These are phyloP conservation scores for Agraylea sexmaculata DNA, from an alignment of 1,140 invertebrate species.

Conservation along the genomic window DNA sequence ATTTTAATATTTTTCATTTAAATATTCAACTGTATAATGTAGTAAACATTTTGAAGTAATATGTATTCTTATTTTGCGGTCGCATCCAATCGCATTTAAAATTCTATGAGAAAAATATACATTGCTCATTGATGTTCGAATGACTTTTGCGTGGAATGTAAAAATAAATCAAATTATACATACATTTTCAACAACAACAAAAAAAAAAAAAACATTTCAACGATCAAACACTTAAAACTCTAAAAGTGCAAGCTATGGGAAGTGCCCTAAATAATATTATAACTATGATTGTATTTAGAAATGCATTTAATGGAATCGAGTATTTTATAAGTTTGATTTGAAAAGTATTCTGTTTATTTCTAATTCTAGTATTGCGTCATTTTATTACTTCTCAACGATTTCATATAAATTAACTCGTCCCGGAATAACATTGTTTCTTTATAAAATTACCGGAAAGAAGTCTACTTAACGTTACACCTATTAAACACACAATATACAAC, in stretches of 20 bases:
- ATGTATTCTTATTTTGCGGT: conserved; percentile 16
- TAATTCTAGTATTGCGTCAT: not conserved
- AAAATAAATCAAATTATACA: conserved; percentile 1
- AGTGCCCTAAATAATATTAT: conserved; percentile 8
- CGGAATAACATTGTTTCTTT: not conserved
- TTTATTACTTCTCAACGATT: not conserved
- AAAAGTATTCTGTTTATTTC: not conserved
- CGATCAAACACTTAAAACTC: conserved; percentile 9
- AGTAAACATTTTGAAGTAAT: conserved; percentile 21
- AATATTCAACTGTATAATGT: conserved; percentile 19
- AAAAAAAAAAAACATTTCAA: not conserved
- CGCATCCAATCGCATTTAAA: conserved; percentile 11
- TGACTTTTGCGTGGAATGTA: not conserved
- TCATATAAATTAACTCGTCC: not conserved
- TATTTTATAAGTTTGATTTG: not conserved
- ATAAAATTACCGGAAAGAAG: not conserved
- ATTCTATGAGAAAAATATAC: not conserved
- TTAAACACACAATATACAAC: conserved; percentile 3
- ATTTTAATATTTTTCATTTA: conserved; percentile 20
- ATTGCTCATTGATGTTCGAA: conserved; percentile 4
- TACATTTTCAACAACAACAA: not conserved
- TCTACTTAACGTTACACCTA: not conserved
- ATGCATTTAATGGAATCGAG: no score
- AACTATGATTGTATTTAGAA: not conserved
- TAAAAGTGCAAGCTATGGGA: conserved; percentile 19